A percentile compares a stretch with the other conserved stretches of the same genome.
Conservation (phyloP, 92 coral and sea anemone genomes). For the Metridium senile region DNA sequence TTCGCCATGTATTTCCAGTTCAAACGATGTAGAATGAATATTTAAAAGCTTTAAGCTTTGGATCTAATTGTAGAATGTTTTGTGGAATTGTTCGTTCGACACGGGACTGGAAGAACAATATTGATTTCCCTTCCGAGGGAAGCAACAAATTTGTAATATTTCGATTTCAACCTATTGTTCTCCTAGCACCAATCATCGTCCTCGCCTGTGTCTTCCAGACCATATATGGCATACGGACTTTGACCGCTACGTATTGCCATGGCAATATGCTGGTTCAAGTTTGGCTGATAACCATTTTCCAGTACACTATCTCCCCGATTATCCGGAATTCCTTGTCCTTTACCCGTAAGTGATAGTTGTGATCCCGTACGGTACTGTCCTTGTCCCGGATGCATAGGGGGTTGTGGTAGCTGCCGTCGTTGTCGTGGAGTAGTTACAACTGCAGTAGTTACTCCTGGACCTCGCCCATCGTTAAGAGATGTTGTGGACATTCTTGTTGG, state of each 20-base stretch:
- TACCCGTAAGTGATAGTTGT: slow-evolving; percentile 82
- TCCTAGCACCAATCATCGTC: slow-evolving; percentile 99
- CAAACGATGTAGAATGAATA: slow-evolving; percentile 11
- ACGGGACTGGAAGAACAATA: slow-evolving; percentile 6
- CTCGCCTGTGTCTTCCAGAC: slow-evolving; percentile 94
- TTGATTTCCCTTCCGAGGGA: slow-evolving; percentile 17
- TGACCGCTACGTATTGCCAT: slow-evolving; percentile 99
- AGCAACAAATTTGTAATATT: slow-evolving; percentile 12
- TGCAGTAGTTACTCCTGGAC: slow-evolving; percentile 81
- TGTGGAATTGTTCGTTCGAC: background rate
- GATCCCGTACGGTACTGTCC: slow-evolving; percentile 73
- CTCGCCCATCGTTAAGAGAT: slow-evolving; percentile 89
- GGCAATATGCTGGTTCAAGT: slow-evolving; percentile 98
- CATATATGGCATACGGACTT: slow-evolving; percentile 97
- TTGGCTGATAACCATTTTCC: slow-evolving; percentile 97
- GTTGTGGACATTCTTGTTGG: slow-evolving; percentile 70
- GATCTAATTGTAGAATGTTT: background rate
- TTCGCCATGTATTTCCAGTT: slow-evolving; percentile 6
- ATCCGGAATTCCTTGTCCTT: slow-evolving; percentile 75
- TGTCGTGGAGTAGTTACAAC: slow-evolving; percentile 58
- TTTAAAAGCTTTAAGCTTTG: slow-evolving; percentile 11
- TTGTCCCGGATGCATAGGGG: slow-evolving; percentile 59
- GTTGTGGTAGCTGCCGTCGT: slow-evolving; percentile 86
- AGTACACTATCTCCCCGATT: slow-evolving; percentile 88
- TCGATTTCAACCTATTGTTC: slow-evolving; percentile 11